Conservation (phyloP, 2,888 invertebrate species). For the Andricus quercusramuli region DNA sequence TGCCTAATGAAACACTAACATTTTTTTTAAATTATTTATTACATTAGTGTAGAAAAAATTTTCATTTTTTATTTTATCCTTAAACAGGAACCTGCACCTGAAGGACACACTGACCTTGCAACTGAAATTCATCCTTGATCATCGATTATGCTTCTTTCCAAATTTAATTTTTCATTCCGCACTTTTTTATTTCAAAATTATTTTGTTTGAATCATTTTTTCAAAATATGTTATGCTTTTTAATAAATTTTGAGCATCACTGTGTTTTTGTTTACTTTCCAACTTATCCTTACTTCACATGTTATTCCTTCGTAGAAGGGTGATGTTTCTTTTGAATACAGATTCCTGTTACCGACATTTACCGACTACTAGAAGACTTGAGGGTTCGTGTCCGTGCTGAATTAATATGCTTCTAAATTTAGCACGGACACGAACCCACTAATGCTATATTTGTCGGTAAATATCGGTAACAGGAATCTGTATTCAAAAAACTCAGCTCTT, state of each 20-base stretch:
- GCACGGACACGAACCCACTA: too few relatives aligned
- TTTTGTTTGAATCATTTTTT: background rate
- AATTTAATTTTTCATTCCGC: background rate
- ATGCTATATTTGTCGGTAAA: too few relatives aligned
- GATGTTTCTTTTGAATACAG: background rate
- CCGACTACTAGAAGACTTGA: too few relatives aligned
- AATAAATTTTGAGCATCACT: background rate
- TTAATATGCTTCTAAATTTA: too few relatives aligned
- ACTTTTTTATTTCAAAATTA: background rate
- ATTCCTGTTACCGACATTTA: too few relatives aligned
- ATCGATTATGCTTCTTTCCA: conserved; percentile 6
- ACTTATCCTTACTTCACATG: background rate
- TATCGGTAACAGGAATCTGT: too few relatives aligned
- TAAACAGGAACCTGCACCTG: conserved; percentile 2
- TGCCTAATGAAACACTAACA: background rate
- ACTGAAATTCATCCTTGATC: background rate
- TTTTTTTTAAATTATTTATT: background rate
- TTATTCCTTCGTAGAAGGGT: background rate
- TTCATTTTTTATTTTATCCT: conserved; percentile 5
- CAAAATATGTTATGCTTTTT: background rate
- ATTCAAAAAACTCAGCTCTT: background rate
- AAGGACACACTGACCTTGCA: background rate
- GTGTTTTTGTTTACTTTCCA: conserved; percentile 1
- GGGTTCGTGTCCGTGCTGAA: too few relatives aligned
- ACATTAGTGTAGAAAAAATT: background rate